Percentiles rank a stretch among this genome's conserved stretches.
These are phyloP conservation scores for Pterophyllum scalare DNA, from an alignment of 2,113 vertebrate species.

Conservation along the genomic window DNA sequence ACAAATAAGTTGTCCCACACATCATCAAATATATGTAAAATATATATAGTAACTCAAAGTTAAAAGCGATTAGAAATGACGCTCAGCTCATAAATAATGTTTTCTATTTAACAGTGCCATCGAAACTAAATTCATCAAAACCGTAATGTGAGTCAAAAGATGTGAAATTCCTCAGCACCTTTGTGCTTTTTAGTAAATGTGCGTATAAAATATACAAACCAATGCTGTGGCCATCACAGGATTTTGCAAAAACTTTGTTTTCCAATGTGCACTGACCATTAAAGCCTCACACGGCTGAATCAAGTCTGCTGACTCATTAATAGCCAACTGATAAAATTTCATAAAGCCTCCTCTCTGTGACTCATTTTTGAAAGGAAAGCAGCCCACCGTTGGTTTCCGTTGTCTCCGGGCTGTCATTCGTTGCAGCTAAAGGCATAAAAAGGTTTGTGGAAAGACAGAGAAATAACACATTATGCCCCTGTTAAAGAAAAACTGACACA, in stretches of 20 bases:
- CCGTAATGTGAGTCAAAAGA: background rate
- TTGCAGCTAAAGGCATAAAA: constrained; percentile 34
- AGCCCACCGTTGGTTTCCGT: constrained; percentile 47
- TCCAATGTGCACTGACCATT: background rate
- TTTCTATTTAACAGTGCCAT: constrained; percentile 1
- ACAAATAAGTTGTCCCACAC: background rate
- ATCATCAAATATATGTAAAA: background rate
- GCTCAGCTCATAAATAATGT: constrained; percentile 27
- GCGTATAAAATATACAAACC: background rate
- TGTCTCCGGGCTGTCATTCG: background rate
- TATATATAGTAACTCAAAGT: background rate
- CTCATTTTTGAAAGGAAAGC: constrained; percentile 67
- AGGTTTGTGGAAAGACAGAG: background rate
- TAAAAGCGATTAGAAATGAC: background rate
- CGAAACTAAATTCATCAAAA: background rate
- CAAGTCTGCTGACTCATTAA: background rate
- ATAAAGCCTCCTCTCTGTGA: background rate
- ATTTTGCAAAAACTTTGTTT: background rate
- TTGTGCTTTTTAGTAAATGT: background rate
- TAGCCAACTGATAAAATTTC: background rate
- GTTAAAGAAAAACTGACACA: background rate
- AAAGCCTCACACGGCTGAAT: background rate
- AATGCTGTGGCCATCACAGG: background rate
- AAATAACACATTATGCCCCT: background rate
- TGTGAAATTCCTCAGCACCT: background rate